phyloP scores from a whole-genome alignment of 2,113 vertebrate species.

The Amblyornis subalaris region DNA sequence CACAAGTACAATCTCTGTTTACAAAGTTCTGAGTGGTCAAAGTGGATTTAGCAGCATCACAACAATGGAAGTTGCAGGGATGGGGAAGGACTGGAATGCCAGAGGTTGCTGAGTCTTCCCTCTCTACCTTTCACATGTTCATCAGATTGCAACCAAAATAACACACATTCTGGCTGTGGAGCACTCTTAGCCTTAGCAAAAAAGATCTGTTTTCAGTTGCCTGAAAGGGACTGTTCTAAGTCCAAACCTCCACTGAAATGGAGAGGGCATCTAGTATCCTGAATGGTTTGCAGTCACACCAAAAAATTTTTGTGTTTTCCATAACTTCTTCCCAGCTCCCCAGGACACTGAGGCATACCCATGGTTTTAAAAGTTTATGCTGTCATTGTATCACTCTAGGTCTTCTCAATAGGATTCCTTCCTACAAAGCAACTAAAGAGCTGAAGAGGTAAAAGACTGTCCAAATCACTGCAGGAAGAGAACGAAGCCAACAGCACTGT shows the following conservation, averaged over 20 bases:
- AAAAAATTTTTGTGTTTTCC: rapidly evolving
- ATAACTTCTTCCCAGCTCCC: background rate
- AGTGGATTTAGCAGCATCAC: background rate
- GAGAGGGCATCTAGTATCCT: background rate
- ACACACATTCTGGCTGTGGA: background rate
- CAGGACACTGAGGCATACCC: background rate
- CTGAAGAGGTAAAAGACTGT: background rate
- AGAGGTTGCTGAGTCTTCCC: background rate
- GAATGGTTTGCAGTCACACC: background rate
- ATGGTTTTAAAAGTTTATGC: background rate
- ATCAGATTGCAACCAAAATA: background rate
- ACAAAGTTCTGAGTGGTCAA: background rate
- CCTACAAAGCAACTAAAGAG: background rate
- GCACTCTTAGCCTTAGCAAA: background rate
- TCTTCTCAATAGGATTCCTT: background rate
- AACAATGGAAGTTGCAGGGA: background rate
- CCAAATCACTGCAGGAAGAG: background rate
- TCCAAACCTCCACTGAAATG: background rate
- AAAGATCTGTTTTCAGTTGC: background rate
- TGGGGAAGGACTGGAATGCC: background rate
- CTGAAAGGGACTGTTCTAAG: background rate
- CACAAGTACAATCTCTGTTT: background rate
- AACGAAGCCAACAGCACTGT: background rate
- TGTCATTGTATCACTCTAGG: background rate
- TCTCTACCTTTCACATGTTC: background rate